phyloP scores from a whole-genome alignment of 92 coral and sea anemone genomes.

The Porites rus region DNA sequence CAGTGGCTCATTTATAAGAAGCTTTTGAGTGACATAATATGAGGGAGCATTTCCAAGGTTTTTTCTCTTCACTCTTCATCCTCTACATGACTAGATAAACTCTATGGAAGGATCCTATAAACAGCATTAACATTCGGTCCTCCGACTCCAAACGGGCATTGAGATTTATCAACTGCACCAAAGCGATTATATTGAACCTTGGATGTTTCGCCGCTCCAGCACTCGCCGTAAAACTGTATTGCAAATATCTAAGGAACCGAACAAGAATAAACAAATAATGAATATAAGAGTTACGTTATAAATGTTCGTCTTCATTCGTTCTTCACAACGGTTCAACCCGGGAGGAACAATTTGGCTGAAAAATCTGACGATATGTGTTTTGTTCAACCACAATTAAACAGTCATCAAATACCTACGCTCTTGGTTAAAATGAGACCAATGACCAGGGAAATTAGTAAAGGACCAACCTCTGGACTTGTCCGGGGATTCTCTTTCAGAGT shows the following conservation, averaged over 20 bases:
- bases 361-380: no score
- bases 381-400: no score
- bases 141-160: conserved; percentile 79
- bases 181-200: conserved; percentile 36
- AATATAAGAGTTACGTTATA: background rate
- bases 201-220: conserved; percentile 73
- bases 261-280: background rate
- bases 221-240: conserved; percentile 83
- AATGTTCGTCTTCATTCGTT: no score
- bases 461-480: no score
- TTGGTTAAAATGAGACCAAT: no score
- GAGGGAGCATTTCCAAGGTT: background rate
- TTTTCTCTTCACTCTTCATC: background rate
- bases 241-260: conserved; percentile 62
- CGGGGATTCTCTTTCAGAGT: no score
- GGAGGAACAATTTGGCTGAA: no score
- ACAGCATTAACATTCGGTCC: conserved; percentile 61
- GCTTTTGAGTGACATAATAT: background rate
- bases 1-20: no score
- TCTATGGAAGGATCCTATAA: conserved; percentile 48
- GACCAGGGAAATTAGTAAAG: no score
- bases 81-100: background rate
- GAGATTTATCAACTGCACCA: conserved; percentile 37
- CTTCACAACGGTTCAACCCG: no score
- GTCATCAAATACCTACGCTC: no score